Percentiles rank a stretch among this genome's conserved stretches.
Evolutionary conservation across 2,113 vertebrate genomes (phyloP).

Genomic region (Megaceryle torquata): DNA sequence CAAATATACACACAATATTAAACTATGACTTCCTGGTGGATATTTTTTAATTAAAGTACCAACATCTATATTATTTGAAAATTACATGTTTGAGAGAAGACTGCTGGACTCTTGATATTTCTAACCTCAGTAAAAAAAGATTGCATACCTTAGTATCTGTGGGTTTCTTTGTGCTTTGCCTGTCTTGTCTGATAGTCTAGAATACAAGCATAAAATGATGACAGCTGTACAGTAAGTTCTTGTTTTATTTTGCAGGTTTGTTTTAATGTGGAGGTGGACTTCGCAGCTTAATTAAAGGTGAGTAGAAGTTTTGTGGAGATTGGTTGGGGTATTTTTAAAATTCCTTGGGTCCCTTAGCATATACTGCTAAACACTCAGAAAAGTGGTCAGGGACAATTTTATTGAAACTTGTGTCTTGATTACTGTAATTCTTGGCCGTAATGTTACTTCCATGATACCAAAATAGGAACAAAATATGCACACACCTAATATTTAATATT

Average conservation of each 20-base stretch:
- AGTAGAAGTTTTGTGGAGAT: conserved; percentile 16
- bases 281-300: conserved; percentile 73
- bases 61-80: neutral
- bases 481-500: neutral
- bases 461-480: neutral
- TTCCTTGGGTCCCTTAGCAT: neutral
- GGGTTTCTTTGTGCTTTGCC: neutral
- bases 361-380: neutral
- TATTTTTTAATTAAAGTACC: neutral
- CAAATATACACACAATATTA: too few species aligned
- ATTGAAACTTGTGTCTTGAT: neutral
- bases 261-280: conserved; percentile 69
- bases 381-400: neutral
- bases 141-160: neutral
- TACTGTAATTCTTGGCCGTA: neutral
- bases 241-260: conserved; percentile 69
- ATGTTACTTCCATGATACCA: neutral
- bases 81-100: neutral
- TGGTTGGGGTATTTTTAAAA: neutral
- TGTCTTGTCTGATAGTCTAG: neutral
- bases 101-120: neutral
- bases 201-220: neutral
- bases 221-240: neutral
- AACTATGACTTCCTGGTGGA: neutral
- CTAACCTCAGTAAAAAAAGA: neutral